These are phyloP conservation scores for Coluber constrictor DNA, from an alignment of 2,797 vertebrate species.

Conservation along the genomic window DNA sequence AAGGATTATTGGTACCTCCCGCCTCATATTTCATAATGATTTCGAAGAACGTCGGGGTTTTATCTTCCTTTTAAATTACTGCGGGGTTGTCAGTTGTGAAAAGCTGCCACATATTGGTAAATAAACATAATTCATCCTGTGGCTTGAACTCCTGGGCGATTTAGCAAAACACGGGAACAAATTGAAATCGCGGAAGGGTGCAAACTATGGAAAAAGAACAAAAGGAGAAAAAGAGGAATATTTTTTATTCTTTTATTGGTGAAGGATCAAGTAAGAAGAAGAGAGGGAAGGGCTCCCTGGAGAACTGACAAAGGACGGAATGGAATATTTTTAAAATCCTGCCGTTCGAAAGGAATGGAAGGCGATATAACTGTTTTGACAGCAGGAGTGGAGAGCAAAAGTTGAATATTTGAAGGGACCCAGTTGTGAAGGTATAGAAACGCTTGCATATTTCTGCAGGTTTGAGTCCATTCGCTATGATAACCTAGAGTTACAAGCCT, in stretches of 20 bases:
- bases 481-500: background rate
- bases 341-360: slow-evolving; percentile 47
- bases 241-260: background rate
- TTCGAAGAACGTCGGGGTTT: background rate
- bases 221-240: background rate
- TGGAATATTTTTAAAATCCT: slow-evolving; percentile 62
- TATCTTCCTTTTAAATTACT: background rate
- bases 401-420: slow-evolving; percentile 63
- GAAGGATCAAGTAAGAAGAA: background rate
- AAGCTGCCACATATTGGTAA: background rate
- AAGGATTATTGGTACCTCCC: background rate
- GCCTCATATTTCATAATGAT: background rate
- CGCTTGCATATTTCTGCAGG: slow-evolving; percentile 16
- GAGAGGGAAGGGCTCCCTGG: background rate
- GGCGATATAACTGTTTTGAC: slow-evolving; percentile 57
- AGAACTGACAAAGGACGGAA: slow-evolving; percentile 49
- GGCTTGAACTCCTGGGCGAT: background rate
- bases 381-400: slow-evolving; percentile 36
- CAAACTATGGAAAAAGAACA: background rate
- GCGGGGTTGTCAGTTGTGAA: background rate
- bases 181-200: background rate
- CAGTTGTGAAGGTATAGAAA: slow-evolving; percentile 50
- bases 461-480: background rate
- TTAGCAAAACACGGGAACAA: background rate
- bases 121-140: background rate